phyloP scores from a whole-genome alignment of 2,113 vertebrate species.

The Semnornis frantzii region DNA sequence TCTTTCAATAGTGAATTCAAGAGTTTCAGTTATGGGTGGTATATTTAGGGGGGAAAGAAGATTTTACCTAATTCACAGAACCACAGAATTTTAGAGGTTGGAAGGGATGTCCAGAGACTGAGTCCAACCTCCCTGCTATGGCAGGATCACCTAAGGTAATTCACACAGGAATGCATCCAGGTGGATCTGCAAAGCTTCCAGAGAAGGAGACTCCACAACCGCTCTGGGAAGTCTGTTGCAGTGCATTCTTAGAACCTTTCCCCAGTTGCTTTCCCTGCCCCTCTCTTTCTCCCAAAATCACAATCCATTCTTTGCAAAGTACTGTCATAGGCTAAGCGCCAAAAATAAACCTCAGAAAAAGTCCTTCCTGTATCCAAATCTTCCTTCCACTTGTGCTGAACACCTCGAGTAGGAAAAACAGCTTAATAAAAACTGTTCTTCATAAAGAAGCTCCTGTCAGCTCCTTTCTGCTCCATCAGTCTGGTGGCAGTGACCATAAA shows the following conservation, averaged over 20 bases:
- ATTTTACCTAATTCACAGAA: neutral
- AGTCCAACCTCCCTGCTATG: too few relatives aligned
- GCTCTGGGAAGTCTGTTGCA: too few relatives aligned
- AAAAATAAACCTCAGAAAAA: neutral
- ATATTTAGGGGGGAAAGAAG: neutral
- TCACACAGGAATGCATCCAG: too few relatives aligned
- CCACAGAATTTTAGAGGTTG: too few relatives aligned
- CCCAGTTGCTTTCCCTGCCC: neutral
- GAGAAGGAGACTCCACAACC: too few relatives aligned
- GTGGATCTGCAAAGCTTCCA: too few relatives aligned
- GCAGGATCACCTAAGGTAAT: too few relatives aligned
- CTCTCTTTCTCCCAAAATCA: neutral
- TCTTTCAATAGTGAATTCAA: neutral
- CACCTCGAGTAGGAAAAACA: neutral
- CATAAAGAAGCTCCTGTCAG: neutral
- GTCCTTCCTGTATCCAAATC: neutral
- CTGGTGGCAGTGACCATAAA: neutral
- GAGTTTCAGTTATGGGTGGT: neutral
- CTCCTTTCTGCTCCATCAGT: neutral
- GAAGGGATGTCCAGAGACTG: too few relatives aligned
- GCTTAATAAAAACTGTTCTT: constrained; percentile 2
- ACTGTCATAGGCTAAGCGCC: neutral
- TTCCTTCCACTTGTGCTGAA: neutral
- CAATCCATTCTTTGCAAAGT: neutral
- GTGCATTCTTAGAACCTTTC: neutral